Evolutionary conservation across 2,113 vertebrate genomes (phyloP).

Genomic region (Potamarius usumacintae): DNA sequence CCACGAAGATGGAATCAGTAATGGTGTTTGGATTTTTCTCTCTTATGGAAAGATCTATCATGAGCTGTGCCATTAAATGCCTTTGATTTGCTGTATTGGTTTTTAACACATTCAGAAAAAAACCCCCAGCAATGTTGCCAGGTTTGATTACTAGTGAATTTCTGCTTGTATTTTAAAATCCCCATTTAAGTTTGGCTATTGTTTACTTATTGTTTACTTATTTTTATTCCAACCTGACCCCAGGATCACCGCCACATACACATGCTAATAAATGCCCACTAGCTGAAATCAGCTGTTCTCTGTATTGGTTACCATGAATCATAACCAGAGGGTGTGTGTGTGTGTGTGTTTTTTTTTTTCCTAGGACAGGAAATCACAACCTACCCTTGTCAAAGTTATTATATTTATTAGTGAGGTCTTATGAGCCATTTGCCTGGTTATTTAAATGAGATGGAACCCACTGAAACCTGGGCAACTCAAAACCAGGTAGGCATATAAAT

Average conservation of each 20-base stretch:
- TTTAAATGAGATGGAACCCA: neutral
- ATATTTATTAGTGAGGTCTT: neutral
- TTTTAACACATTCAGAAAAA: neutral
- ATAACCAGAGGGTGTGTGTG: neutral
- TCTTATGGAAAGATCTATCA: neutral
- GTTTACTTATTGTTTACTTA: neutral
- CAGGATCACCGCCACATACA: neutral
- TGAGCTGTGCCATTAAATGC: neutral
- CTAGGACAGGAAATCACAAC: neutral
- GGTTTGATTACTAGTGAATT: neutral
- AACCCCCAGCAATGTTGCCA: neutral
- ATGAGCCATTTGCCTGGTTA: neutral
- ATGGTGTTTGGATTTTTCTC: neutral
- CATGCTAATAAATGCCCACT: neutral
- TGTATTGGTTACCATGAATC: neutral
- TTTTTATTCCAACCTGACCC: neutral
- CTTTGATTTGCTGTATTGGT: neutral
- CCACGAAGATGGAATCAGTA: neutral
- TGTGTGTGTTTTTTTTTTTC: neutral
- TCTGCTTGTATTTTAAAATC: neutral
- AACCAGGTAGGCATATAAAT: neutral
- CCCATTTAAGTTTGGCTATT: neutral
- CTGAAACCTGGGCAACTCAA: neutral
- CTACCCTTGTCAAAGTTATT: neutral
- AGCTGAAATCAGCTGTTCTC: neutral